Evolutionary conservation across 2,797 vertebrate genomes (phyloP), one percentile per base, ranked within the genome.

Genomic region (Lacerta bilineata): DNA sequence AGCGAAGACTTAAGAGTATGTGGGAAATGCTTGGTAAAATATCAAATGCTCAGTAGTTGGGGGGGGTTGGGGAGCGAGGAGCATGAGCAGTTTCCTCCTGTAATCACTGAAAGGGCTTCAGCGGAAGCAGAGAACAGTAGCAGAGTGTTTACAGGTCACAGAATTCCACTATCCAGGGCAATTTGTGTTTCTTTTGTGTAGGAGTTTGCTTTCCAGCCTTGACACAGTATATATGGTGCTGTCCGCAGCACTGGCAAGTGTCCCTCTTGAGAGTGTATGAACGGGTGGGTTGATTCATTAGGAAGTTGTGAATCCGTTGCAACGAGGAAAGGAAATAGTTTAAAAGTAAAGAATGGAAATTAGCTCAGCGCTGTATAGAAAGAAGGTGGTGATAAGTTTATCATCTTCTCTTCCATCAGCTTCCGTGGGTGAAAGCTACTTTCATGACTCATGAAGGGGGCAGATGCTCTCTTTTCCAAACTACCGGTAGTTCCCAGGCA

Each of bases 401-500:
- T 36, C 66, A 46, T 41, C 66, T 76, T 46, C 43, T 9, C 91
- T 92, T 91, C 91, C 92, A 64, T 0, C 23, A 27, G 72, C 89
- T 90, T 90, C 87, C 87, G 88, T 88, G 23, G 68, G 2, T 0
- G 1, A 84, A 92, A 13, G 10, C 74, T 80, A 71, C 1, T 69
- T 78, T 84, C 55, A 64, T 27, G 3, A 18, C 75, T 10, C 13
- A 18, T 4, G n/a, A 69, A 36, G 41, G 41, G 33, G 55, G 33
- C 2, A 15, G 61, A 36, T 9, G 10, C 59, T 86, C 29, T 43
- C 5, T 77, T 55, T 59, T 39, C 41, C 72, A 76, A 77, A 83
- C n/a, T 83, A 33, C 33, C 33, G 33, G 33, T 33, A 13, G 39
- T 83, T 50, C 80, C 61, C 13, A 81, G 46, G n/a, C 39, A 43